Evolutionary conservation across 2,113 vertebrate species (phyloP).

Genomic region (Labeo catla): DNA sequence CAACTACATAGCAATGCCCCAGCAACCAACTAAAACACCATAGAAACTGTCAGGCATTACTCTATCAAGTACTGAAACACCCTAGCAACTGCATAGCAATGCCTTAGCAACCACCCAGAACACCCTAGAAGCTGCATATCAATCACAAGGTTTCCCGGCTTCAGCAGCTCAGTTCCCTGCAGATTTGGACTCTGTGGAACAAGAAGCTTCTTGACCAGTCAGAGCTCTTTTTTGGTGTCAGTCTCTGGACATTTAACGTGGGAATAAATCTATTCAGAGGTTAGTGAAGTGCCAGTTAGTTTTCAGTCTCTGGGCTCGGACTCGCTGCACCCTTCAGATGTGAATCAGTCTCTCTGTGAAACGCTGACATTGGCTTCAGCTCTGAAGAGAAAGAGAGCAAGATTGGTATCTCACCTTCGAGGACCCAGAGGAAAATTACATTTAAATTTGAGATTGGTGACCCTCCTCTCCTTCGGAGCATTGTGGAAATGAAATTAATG

Average conservation of each 20-base stretch:
- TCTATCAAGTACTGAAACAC: too few relatives aligned
- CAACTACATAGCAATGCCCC: background rate
- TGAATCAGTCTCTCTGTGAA: background rate
- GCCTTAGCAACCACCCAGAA: background rate
- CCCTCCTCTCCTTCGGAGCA: constrained; percentile 39
- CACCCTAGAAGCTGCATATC: background rate
- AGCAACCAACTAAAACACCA: background rate
- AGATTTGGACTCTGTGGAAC: background rate
- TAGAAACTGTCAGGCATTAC: too few relatives aligned
- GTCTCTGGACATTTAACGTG: background rate
- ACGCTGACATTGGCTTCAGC: constrained; percentile 30
- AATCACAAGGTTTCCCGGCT: background rate
- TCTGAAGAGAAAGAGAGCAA: constrained; percentile 24
- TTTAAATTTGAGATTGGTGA: constrained; percentile 57
- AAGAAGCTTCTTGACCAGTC: background rate
- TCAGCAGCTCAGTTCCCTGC: background rate
- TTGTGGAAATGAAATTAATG: constrained; percentile 54
- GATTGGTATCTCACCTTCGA: constrained; percentile 53
- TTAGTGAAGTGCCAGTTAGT: constrained; percentile 7
- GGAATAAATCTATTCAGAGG: constrained; percentile 21
- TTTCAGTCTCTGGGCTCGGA: constrained; percentile 34
- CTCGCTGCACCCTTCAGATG: background rate
- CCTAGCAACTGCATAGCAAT: background rate
- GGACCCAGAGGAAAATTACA: constrained; percentile 52
- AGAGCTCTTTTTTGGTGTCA: background rate